These are phyloP conservation scores for Pluvianellus socialis DNA, from an alignment of 2,113 vertebrate species.

Conservation along the genomic window DNA sequence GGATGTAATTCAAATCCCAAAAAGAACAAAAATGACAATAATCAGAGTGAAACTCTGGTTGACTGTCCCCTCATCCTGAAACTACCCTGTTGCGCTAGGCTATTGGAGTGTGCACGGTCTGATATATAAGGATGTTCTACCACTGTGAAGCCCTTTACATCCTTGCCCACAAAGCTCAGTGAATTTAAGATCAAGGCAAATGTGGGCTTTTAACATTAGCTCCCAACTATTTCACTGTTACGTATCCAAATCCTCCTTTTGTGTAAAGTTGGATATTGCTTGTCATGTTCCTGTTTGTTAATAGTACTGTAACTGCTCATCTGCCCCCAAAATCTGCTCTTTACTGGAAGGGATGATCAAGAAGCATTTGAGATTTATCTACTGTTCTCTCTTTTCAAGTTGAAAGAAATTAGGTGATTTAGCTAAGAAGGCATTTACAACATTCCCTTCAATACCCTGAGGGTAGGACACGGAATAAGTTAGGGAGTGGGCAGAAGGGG, in stretches of 20 bases:
- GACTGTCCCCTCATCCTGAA: not conserved
- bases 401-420: not conserved
- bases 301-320: not conserved
- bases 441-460: not conserved
- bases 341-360: not conserved
- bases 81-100: not conserved
- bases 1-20: not conserved
- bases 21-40: not conserved
- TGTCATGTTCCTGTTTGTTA: not conserved
- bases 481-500: not conserved
- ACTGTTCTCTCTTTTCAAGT: not conserved
- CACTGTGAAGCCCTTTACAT: not conserved
- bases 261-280: not conserved
- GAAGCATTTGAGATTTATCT: not conserved
- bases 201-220: not conserved
- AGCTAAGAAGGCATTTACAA: not conserved
- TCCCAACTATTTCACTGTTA: not conserved
- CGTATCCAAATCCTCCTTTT: not conserved
- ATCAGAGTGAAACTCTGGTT: not conserved
- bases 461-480: not conserved
- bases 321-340: not conserved
- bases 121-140: not conserved
- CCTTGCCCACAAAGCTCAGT: not conserved
- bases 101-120: fast-evolving
- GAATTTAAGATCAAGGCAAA: not conserved